Evolutionary conservation across 1,140 invertebrate species (phyloP), one percentile per base, ranked within the genome.

Genomic region (Anastrepha obliqua): DNA sequence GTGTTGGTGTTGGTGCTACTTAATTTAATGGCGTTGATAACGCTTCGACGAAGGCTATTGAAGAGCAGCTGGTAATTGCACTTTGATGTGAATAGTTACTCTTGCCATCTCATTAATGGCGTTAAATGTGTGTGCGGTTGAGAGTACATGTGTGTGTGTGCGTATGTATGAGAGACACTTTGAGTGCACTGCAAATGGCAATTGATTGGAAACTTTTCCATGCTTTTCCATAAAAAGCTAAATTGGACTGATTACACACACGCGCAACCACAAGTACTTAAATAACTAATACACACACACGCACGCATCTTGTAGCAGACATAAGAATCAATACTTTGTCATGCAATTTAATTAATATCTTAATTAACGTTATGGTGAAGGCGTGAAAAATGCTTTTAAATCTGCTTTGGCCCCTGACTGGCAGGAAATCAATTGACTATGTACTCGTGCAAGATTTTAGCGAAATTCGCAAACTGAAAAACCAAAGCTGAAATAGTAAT

Each of bases 21-120:
- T 81, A 81, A 55, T 44, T 81, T 81, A 47, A 81, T 81, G 74
- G 74, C 47, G 74, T 55, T 58, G 74, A 81, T 81, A 81, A 81
- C 47, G 39, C 11, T 42, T 81, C 47, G 74, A 55, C 74, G 74
- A 81, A 81, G 47, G 74, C 44, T 81, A 42, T 55, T 81, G 74
- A 81, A 51, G 74, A 81, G 74, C 74, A 81, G 74, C 9, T 58
- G 47, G 74, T 81, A 81, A 81, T 81, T 81, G 74, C 74, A 81
- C 51, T 81, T 81, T 81, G 74, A 81, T 81, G 74, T 81, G 74
- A 81, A 81, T 17, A 51, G 74, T 81, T 81, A 81, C 47, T 81
- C 47, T 51, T 81, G 74, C 47, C 74, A 81, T 81, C 47, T 81
- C 74, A 81, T 81, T 81, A 81, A 81, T 55, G 51, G 74, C 47